Percentiles rank a stretch among this genome's conserved stretches.
phyloP scores from a whole-genome alignment of 1,140 invertebrate species.

The Drosophila orosa region DNA sequence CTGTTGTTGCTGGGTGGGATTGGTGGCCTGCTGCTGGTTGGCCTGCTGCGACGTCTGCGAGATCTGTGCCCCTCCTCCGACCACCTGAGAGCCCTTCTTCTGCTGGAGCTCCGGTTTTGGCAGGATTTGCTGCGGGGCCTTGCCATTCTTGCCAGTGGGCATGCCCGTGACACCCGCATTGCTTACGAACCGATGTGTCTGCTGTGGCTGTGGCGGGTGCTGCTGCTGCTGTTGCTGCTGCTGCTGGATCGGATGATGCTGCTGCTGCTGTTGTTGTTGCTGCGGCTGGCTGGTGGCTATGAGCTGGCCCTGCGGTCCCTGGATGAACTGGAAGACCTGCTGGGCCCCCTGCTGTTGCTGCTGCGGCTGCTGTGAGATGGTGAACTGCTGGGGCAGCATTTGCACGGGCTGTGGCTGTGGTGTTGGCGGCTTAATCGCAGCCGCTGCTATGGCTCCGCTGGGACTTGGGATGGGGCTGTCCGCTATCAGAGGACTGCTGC shows the following conservation, averaged over 20 bases:
- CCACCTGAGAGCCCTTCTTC: conserved; percentile 47
- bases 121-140: conserved; percentile 79
- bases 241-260: conserved; percentile 48
- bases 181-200: conserved; percentile 59
- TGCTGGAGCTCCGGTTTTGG: conserved; percentile 72
- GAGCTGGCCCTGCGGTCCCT: conserved; percentile 79
- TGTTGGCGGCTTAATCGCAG: conserved; percentile 79
- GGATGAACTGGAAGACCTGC: conserved; percentile 82
- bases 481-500: conserved; percentile 82
- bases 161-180: conserved; percentile 61
- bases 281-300: conserved; percentile 68
- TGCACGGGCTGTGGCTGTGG: conserved; percentile 74
- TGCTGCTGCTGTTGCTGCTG: conserved; percentile 49
- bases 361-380: conserved; percentile 69
- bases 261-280: conserved; percentile 41
- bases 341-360: conserved; percentile 55
- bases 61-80: conserved; percentile 57
- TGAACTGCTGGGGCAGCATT: conserved; percentile 81
- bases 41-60: conserved; percentile 74
- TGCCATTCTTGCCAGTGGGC: conserved; percentile 66
- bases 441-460: conserved; percentile 71
- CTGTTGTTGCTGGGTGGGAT: conserved; percentile 58
- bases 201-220: conserved; percentile 52
- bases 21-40: conserved; percentile 59
- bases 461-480: conserved; percentile 82